Conservation (phyloP, 2,888 invertebrate genomes). For the Parochlus steinenii region DNA sequence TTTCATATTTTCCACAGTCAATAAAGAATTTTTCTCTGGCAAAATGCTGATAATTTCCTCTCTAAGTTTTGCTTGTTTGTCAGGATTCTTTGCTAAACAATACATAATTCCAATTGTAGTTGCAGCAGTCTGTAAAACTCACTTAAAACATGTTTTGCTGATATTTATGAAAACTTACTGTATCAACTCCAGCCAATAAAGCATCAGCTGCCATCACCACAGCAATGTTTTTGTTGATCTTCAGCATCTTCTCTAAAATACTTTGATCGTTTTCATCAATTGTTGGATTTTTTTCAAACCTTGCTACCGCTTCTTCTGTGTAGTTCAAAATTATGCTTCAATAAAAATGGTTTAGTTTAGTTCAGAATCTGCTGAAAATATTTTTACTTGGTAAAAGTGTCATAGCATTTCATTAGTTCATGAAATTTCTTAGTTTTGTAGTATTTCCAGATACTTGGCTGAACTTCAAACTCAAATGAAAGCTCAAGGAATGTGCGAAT, state of each 20-base stretch:
- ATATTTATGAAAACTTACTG: slow-evolving; percentile 34
- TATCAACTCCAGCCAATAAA: slow-evolving; percentile 41
- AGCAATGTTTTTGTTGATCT: slow-evolving; percentile 33
- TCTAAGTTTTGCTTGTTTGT: slow-evolving; percentile 43
- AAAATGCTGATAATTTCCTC: slow-evolving; percentile 35
- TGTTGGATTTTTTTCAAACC: slow-evolving; percentile 17
- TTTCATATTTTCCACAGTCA: slow-evolving; percentile 30
- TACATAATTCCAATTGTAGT: slow-evolving; percentile 38
- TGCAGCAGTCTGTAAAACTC: slow-evolving; percentile 35
- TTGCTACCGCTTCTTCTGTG: slow-evolving; percentile 24
- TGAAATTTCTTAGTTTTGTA: slow-evolving; percentile 23
- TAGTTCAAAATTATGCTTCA: slow-evolving; percentile 23
- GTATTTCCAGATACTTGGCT: slow-evolving; percentile 23
- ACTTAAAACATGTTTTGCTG: not conserved
- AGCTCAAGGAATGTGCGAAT: slow-evolving; percentile 12
- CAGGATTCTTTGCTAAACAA: slow-evolving; percentile 41
- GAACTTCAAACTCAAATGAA: slow-evolving; percentile 20
- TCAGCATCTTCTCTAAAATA: slow-evolving; percentile 35
- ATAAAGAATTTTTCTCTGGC: slow-evolving; percentile 25
- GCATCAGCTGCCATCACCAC: slow-evolving; percentile 38
- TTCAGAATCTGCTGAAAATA: not conserved
- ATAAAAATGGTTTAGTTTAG: not conserved
- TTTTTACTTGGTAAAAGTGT: slow-evolving; percentile 27
- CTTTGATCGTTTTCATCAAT: slow-evolving; percentile 23
- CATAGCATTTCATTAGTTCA: slow-evolving; percentile 24